Base-by-base conservation (phyloP, 1,140 invertebrate genomes). In the Helicoverpa zea region DNA sequence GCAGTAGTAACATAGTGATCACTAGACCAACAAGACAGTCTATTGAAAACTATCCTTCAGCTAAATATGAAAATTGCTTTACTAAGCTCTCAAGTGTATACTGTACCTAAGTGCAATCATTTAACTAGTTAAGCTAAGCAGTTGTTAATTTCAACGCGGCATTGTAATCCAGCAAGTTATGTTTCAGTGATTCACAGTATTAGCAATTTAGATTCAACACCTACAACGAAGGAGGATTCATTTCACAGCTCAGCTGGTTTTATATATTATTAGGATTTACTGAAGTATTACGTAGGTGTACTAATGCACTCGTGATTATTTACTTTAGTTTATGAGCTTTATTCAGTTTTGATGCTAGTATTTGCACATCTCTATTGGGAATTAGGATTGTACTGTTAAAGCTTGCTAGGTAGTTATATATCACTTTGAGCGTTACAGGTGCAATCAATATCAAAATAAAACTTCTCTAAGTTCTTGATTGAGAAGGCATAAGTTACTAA, bases 141-240 rank as follows among this genome's bases (percentile, higher is more conserved):
- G 47, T 64, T 43, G 0, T 14, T 49, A n/a, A n/a, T 68, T 70
- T 64, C 14, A 72, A 2, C 49, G 14, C 49, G 18, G 18, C 23
- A 72, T 72, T 72, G 49, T 72, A 52, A 72, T 72, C 68, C 9
- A 30, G 10, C 16, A 54, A 52, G 16, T 72, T 72, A 30, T 30
- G 13, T 23, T 54, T 23, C 23, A 54, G 52, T 72, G 68, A 72
- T 54, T 72, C 68, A 72, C 49, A 54, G 47, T 0, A 72, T 72
- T 72, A 30, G 49, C 68, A 54, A 72, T 51, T 72, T 30, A 51
- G n/a, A 54, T 72, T 51, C 49, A 52, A 72, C 68, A 29, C 68
- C 68, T 72, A 72, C 49, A 54, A 30, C 2, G 3, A 0, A 30
- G 68, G 23, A 52, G 23, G 68, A 52, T 72, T 72, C 29, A 30